Evolutionary conservation across 2,797 vertebrate species (phyloP), one percentile per base, ranked within the genome.

Genomic region (Oreonectes daqikongensis): DNA sequence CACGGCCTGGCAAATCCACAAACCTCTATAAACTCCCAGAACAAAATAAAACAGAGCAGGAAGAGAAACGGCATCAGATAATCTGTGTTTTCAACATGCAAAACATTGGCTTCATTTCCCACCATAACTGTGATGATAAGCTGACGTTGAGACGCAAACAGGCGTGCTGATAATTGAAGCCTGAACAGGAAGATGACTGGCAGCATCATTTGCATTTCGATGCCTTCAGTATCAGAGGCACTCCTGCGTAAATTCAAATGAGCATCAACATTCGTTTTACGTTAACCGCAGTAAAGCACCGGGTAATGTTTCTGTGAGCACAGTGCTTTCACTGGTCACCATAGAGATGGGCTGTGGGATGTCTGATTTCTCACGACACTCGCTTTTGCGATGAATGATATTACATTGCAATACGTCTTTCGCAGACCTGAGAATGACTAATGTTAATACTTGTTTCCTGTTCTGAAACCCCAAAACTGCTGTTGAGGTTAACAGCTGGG

Each of bases 401-500:
- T 59, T 57, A 44, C 14, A 1, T 32, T 15, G n/a, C 35, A 30
- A 20, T 40, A 26, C 2, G 15, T 15, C n/a, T 30, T n/a, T 5
- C 20, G 4, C 18, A 32, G 38, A 14, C 26, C 15, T 14, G 55
- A 69, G 57, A 26, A 60, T 40, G 38, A 67, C 40, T 18, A n/a
- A 22, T 65, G 28, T 8, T 22, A n/a, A 10, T 20, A 28, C 14
- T 53, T 5, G 18, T 57, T 79, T 83, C 73, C 72, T 44, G 42
- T 30, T 44, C 26, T 44, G 24, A 72, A 72, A 60, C 68, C 48
- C 44, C 26, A 60, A 46, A 12, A 2, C n/a, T 52, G 48, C n/a
- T 63, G 40, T 77, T 81, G 80, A 77, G 82, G 82, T 84, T 82
- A 82, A 79, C 82, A 79, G 65, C 24, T 81, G 35, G 4, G 22